Base-by-base conservation (phyloP, 2,113 vertebrate genomes). In the Sebastes fasciatus region DNA sequence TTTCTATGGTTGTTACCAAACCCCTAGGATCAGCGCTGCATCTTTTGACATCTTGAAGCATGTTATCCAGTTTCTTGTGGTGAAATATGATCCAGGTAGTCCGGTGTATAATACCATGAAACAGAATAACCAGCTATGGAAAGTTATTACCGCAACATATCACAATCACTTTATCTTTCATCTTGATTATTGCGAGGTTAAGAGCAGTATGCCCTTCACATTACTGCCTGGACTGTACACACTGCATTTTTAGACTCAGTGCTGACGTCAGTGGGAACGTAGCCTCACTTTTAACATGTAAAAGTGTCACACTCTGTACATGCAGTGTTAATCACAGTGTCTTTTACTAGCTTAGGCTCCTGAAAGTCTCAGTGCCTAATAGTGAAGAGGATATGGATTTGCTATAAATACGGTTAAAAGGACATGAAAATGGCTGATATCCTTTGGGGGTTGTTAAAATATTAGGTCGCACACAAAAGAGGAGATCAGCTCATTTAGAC, bases 341-440 rank as follows among this genome's bases (percentile, higher is more conserved):
- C 42, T 64, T 51, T 66, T 17, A 46, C 26, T 13, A 4, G 9
- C 51, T 49, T n/a, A 42, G 68, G 70, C 16, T 83, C 45, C 46
- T 9, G 16, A 21, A 16, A 12, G 60, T 58, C 70, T 74, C 68
- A 19, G 8, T 17, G 17, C n/a, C n/a, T 46, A 5, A 48, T 23
- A n/a, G 51, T 40, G 51, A 70, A 19, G 60, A 65, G 43, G 57
- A 60, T 60, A 76, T 70, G 57, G 71, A 65, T 71, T 80, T 76
- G 46, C 66, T 66, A 62, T 61, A 48, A 80, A 81, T 76, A 71
- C 4, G 34, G 49, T 42, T 55, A n/a, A 72, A 81, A 81, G 69
- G 17, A 57, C 40, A 67, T 63, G 1, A 26, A 61, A 62, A 81
- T 48, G n/a, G 19, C 70, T 74, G 42, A 43, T 63, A 79, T 63